Base-by-base conservation (phyloP, 2,113 vertebrate genomes). In the Falcunculus frontatus region DNA sequence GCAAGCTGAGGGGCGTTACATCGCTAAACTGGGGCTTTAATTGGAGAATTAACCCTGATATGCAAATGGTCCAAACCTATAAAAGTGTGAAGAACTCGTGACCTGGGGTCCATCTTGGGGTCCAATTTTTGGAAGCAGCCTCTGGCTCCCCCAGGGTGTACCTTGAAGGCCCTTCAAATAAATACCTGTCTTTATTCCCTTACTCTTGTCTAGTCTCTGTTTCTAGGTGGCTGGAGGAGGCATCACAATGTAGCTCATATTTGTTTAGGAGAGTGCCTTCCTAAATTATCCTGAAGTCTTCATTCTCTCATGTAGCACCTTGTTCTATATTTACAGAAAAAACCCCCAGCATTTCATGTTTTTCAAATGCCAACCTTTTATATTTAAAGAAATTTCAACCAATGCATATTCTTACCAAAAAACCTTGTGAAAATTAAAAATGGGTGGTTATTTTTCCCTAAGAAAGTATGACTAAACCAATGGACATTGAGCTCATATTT, bases 331-430 rank as follows among this genome's bases (percentile, higher is more conserved):
- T 96, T 92, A 55, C 70, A 44, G 16, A 15, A 20, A 30, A 30
- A 84, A 92, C 85, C 3, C 26, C 26, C 26, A 50, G 37, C 49
- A 39, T 20, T 73, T 74, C 92, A 60, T 14, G 26, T 84, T 92
- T 96, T 65, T 84, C 32, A 93, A 59, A 83, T 83, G 30, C 42
- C 76, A 68, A 37, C 23, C 25, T 69, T 89, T 49, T 76, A 32
- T 59, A 59, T 26, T 46, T 82, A 78, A 78, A 64, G 42, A 81
- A 76, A 14, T 15, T 78, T 95, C 78, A 92, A 53, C 69, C 89
- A 42, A 76, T 39, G 44, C 4, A 9, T 63, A 18, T 91, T 89
- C 15, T 91, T 88, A 41, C 62, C 57, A 87, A 96, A 91, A 80
- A 93, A 32, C 18, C 22, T 81, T 82, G 92, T 37, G 50, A 46